phyloP scores from a whole-genome alignment of 2,113 vertebrate species.

The Chrysemys picta region DNA sequence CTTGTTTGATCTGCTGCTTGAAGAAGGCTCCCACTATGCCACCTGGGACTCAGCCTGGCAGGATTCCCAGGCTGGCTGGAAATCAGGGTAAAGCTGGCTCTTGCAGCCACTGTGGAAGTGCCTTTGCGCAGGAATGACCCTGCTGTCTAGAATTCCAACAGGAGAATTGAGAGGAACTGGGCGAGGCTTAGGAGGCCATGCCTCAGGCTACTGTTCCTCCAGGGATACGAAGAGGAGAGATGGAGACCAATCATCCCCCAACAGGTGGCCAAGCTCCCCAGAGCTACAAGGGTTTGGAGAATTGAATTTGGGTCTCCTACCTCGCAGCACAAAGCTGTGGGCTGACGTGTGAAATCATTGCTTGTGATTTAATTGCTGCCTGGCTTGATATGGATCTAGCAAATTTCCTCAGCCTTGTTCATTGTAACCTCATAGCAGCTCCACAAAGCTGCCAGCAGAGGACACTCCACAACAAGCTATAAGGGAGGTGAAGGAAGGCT shows the following conservation, averaged over 20 bases:
- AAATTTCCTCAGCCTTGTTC: accelerated
- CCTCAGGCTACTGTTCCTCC: neutral
- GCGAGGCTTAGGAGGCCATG: neutral
- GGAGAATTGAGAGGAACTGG: neutral
- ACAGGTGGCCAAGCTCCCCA: neutral
- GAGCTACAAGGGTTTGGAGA: neutral
- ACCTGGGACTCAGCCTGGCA: neutral
- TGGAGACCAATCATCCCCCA: neutral
- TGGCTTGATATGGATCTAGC: accelerated
- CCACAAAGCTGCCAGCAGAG: constrained; percentile 23
- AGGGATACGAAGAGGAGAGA: neutral
- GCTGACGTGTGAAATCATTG: accelerated
- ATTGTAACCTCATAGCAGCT: neutral
- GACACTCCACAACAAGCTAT: constrained; percentile 27
- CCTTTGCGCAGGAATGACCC: neutral
- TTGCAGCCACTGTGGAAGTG: neutral
- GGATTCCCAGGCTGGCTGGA: neutral
- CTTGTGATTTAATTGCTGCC: accelerated
- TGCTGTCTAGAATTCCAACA: neutral
- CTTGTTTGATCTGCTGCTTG: neutral
- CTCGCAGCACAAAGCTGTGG: neutral
- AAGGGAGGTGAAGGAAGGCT: neutral
- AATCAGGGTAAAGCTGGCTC: neutral
- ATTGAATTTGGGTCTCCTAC: neutral
- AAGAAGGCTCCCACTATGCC: neutral